phyloP scores from a whole-genome alignment of 2,888 invertebrate species.

The Heliconius hortense region DNA sequence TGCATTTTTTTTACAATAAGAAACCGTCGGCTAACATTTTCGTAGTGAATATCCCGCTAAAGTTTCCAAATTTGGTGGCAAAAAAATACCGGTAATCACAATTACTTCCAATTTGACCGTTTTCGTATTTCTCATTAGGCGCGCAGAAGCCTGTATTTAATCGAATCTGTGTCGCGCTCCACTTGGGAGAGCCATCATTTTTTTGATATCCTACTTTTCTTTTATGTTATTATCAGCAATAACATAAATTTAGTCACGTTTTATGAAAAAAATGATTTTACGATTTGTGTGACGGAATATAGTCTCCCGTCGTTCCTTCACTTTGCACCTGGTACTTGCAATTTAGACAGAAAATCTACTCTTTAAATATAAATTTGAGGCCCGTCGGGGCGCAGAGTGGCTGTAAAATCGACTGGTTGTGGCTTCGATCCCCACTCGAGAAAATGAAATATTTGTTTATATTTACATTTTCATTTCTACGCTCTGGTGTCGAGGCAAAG shows the following conservation, averaged over 20 bases:
- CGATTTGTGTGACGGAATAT: neutral
- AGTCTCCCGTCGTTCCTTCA: neutral
- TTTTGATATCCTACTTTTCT: slow-evolving; percentile 37
- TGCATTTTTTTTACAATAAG: neutral
- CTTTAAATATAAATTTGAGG: neutral
- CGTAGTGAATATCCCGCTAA: neutral
- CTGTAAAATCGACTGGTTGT: too few relatives aligned
- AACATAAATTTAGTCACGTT: neutral
- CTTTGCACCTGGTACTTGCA: neutral
- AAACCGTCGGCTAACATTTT: neutral
- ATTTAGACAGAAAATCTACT: neutral
- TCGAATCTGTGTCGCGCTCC: slow-evolving; percentile 57
- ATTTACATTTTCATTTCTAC: too few relatives aligned
- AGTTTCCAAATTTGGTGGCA: slow-evolving; percentile 13
- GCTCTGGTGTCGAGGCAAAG: too few relatives aligned
- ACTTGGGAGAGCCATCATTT: slow-evolving; percentile 37
- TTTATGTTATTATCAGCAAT: slow-evolving; percentile 24
- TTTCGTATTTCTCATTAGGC: slow-evolving; percentile 58
- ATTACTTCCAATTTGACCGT: slow-evolving; percentile 50
- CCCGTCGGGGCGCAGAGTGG: too few relatives aligned
- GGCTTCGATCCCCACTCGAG: too few relatives aligned
- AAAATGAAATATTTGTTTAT: too few relatives aligned
- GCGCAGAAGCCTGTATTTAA: slow-evolving; percentile 57
- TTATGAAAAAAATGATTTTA: neutral
- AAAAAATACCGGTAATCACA: slow-evolving; percentile 38